Evolutionary conservation across 92 coral and sea anemone species (phyloP), one percentile per base, ranked within the genome.

Genomic region (Muricea muricata): DNA sequence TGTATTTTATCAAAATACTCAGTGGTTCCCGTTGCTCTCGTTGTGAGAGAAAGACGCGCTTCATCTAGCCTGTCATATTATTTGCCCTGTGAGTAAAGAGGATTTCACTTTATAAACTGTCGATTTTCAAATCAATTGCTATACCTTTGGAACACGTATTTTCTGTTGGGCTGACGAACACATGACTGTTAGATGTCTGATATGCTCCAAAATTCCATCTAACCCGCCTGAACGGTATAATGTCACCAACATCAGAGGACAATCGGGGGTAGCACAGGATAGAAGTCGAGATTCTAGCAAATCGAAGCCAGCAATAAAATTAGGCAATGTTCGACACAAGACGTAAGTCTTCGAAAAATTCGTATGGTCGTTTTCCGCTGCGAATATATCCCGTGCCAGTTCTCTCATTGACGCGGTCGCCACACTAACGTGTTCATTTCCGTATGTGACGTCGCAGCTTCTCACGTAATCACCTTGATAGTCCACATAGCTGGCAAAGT

Each of bases 161-260:
- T 93, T 93, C 66, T 95, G 96, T 34, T 85, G 92, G 1, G 96
- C 91, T 35, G 95, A 79, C 0, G 98, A 95, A 34, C 98, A 95
- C 80, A 95, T 67, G 15, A 94, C 93, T 28, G 98, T 90, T 70
- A 95, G 60, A 26, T 94, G 92, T 90, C 92, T 95, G 93, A 93
- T 93, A 65, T 95, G 98, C 46, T 95, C 96, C 28, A 95, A 74
- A 45, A 93, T 87, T 0, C 98, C 98, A 45, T 93, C 98, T 47
- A 90, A 90, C 0, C 98, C 86, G 1, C 98, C 98, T 39, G 85
- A 83, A 33, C 93, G 90, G 69, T 93, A 95, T 29, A 95, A 79
- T 40, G 98, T 95, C 39, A 95, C 96, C 92, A 95, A 90, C 76
- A 92, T 91, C 80, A 95, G 89, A 23, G 98, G 98, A 93, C 98